These are phyloP conservation scores for Apomyelois bistriatella DNA, from an alignment of 2,888 invertebrate genomes.

Conservation along the genomic window DNA sequence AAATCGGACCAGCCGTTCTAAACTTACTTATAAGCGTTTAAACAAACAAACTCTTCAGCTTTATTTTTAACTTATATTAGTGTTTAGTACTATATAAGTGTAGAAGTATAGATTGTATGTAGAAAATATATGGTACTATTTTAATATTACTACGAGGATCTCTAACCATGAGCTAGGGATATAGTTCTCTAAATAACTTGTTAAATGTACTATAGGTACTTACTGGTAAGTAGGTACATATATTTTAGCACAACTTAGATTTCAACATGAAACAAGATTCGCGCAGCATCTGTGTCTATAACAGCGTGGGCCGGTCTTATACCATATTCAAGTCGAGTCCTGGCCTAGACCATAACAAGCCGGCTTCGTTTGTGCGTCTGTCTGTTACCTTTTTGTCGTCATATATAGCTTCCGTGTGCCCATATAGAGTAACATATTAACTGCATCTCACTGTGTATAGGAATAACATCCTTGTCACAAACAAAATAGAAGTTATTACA, in stretches of 20 bases:
- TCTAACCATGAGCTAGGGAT: too few relatives aligned
- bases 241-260: neutral
- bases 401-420: slow-evolving; percentile 29
- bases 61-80: too few relatives aligned
- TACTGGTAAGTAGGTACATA: too few relatives aligned
- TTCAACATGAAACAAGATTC: neutral
- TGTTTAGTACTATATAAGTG: too few relatives aligned
- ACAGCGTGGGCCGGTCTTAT: neutral
- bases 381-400: slow-evolving; percentile 28
- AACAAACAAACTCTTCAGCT: too few relatives aligned
- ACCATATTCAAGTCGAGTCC: slow-evolving; percentile 19
- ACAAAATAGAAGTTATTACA: neutral
- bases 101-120: too few relatives aligned
- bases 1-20: too few relatives aligned
- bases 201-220: too few relatives aligned
- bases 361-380: slow-evolving; percentile 30
- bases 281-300: neutral
- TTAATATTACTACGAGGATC: too few relatives aligned
- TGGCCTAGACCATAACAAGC: slow-evolving; percentile 21
- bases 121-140: too few relatives aligned
- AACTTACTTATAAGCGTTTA: too few relatives aligned
- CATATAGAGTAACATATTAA: slow-evolving; percentile 13
- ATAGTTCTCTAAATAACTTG: neutral
- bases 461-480: neutral
- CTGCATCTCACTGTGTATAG: neutral